Evolutionary conservation across 2,113 vertebrate species (phyloP).

Genomic region (Cromileptes altivelis): DNA sequence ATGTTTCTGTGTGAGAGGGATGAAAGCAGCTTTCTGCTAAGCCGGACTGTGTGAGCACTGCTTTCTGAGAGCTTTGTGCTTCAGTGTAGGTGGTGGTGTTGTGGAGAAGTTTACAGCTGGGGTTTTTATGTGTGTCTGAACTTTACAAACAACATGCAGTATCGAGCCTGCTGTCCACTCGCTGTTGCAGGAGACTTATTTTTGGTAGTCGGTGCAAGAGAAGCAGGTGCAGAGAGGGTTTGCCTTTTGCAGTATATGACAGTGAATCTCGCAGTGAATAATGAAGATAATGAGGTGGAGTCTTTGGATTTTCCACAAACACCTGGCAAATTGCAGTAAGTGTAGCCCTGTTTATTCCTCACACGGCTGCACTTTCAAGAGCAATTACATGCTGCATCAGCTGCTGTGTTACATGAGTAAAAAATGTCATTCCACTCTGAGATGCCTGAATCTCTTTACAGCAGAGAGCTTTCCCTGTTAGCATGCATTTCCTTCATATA

Average conservation of each 20-base stretch:
- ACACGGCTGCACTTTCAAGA: background rate
- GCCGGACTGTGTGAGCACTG: conserved; percentile 17
- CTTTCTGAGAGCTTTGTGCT: conserved; percentile 34
- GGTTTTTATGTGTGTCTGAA: conserved; percentile 29
- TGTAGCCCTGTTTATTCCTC: background rate
- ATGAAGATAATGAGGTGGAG: background rate
- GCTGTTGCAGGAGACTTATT: conserved; percentile 3
- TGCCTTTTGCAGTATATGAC: background rate
- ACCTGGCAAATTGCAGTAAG: background rate
- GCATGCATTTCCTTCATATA: background rate
- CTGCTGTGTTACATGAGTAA: background rate
- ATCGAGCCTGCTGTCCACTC: conserved; percentile 8
- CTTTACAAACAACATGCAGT: conserved; percentile 5
- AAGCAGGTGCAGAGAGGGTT: background rate
- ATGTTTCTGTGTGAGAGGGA: conserved; percentile 27
- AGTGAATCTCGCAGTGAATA: background rate
- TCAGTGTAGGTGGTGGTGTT: conserved; percentile 45
- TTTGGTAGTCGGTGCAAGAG: background rate
- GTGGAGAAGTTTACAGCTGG: conserved; percentile 25
- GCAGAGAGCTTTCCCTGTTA: background rate
- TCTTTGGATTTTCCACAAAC: background rate
- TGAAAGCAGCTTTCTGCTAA: conserved; percentile 36
- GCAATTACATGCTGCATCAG: conserved; percentile 25
- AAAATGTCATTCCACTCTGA: background rate
- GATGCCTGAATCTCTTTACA: background rate